A percentile compares a stretch with the other conserved stretches of the same genome.
phyloP scores from a whole-genome alignment of 2,797 vertebrate genomes.

The Intellagama lesueurii region DNA sequence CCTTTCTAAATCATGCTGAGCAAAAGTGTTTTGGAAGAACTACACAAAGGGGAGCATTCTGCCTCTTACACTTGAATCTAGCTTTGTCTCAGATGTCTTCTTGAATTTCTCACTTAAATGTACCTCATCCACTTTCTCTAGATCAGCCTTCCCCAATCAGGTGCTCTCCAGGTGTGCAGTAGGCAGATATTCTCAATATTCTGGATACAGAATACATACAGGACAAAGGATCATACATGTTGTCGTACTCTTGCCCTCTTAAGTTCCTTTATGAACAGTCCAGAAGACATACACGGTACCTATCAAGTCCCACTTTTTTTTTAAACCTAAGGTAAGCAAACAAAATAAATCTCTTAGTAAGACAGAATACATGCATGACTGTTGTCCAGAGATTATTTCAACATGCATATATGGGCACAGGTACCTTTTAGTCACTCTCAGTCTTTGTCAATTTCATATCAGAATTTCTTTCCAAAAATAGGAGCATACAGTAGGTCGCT shows the following conservation, averaged over 20 bases:
- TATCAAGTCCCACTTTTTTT: neutral
- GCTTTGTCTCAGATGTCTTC: neutral
- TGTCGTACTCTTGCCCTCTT: neutral
- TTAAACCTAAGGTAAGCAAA: neutral
- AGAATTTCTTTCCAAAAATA: neutral
- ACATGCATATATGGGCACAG: neutral
- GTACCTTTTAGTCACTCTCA: neutral
- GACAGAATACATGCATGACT: neutral
- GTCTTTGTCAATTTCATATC: neutral
- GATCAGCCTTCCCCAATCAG: neutral
- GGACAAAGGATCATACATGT: neutral
- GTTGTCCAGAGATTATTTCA: neutral
- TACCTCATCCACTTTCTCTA: neutral
- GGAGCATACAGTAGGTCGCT: neutral
- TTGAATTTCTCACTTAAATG: neutral
- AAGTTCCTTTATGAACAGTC: neutral
- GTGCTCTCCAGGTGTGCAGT: neutral
- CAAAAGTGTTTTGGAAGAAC: neutral
- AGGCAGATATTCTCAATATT: neutral
- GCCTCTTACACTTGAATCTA: neutral
- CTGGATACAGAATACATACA: neutral
- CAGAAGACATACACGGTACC: neutral
- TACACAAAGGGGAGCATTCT: neutral
- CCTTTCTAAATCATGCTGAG: neutral
- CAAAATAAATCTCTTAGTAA: neutral